phyloP scores from a whole-genome alignment of 2,888 invertebrate species.

The Tineola bisselliella region DNA sequence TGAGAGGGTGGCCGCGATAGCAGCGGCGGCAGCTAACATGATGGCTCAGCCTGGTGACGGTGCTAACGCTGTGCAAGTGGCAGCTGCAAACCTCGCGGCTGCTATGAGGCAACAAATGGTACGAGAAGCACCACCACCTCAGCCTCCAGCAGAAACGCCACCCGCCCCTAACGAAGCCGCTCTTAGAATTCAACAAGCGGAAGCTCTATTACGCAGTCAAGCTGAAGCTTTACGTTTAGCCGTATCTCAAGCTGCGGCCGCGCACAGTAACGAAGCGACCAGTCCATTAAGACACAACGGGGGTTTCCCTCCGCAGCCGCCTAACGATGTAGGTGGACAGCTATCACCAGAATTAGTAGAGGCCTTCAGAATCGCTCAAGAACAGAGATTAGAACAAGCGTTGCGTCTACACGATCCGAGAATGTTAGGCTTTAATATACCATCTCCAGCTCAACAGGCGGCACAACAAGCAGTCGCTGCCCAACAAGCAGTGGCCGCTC shows the following conservation, averaged over 20 bases:
- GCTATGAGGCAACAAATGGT: slow-evolving; percentile 75
- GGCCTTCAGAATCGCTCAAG: slow-evolving; percentile 76
- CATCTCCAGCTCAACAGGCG: slow-evolving; percentile 48
- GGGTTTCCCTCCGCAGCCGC: slow-evolving; percentile 49
- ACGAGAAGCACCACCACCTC: slow-evolving; percentile 68
- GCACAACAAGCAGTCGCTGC: slow-evolving; percentile 24
- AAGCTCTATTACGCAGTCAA: slow-evolving; percentile 83
- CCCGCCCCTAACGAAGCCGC: slow-evolving; percentile 83
- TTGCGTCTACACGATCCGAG: slow-evolving; percentile 84
- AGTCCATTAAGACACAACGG: slow-evolving; percentile 60
- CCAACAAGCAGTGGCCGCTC: slow-evolving; percentile 23
- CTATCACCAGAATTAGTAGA: slow-evolving; percentile 77
- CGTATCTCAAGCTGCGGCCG: slow-evolving; percentile 76
- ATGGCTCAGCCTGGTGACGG: slow-evolving; percentile 71
- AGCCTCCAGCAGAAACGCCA: slow-evolving; percentile 79
- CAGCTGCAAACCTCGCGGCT: slow-evolving; percentile 79
- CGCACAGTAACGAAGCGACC: slow-evolving; percentile 49
- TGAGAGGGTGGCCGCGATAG: slow-evolving; percentile 77
- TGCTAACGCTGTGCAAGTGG: slow-evolving; percentile 75
- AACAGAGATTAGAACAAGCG: slow-evolving; percentile 85
- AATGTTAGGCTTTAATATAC: slow-evolving; percentile 79
- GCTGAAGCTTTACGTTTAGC: slow-evolving; percentile 86
- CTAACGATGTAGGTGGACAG: slow-evolving; percentile 60
- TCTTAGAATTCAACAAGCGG: slow-evolving; percentile 79
- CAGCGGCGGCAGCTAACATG: slow-evolving; percentile 71